Evolutionary conservation across 1,140 invertebrate species (phyloP), one percentile per base, ranked within the genome.

Genomic region (Drosophila funebris): DNA sequence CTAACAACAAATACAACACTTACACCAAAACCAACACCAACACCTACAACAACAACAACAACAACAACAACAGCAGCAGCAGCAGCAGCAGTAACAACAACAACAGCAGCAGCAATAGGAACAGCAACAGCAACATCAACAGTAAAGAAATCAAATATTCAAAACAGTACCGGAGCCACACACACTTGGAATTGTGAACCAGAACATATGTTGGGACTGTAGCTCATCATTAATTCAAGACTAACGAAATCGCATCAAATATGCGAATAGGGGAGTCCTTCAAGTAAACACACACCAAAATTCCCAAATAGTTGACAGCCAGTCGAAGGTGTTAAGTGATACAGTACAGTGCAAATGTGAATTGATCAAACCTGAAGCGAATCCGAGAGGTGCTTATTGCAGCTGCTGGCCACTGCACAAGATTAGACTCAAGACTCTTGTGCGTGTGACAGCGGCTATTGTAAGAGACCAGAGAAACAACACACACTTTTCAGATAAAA

Each of bases 361-460:
- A 33, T 20, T 29, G 6, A 31, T 50, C 4, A 16, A 50, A 50
- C 14, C 1, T 8, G 7, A 6, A 6, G 6, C 4, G 14, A n/a
- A n/a, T 33, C 44, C 27, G 14, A 91, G 91, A 93, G 94, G 94
- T 94, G 92, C 93, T 94, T 94, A 96, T 94, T 96, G 95, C 95
- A 97, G 96, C 96, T 97, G 96, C 96, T 97, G 96, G 95, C 96
- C 96, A 97, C 96, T 96, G 96, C 96, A 96, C 96, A 97, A 96
- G 96, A 97, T 96, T 97, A 96, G 95, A 95, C 89, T 92, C 73
- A 92, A 94, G 95, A 97, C 96, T 97, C 96, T 97, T 97, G 96
- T 97, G 96, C 96, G 96, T 97, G 96, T 97, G 96, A 97, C 96
- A 97, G 96, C 96, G 96, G 96, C 96, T 97, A 97, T 97, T 96